Base-by-base conservation (phyloP, 2,113 vertebrate species). In the Brienomyrus brachyistius region DNA sequence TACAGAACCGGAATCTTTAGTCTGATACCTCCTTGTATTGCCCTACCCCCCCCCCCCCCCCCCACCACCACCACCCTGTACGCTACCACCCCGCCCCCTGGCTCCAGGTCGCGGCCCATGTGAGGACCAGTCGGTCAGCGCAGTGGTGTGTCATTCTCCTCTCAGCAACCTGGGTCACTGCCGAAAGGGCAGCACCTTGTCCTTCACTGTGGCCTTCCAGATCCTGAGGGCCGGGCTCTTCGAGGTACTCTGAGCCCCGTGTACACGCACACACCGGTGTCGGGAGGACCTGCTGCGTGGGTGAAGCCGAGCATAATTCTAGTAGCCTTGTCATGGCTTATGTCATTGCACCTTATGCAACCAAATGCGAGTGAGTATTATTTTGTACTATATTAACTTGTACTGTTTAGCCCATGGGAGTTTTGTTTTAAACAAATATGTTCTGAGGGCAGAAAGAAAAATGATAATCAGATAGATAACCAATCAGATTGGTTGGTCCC, bases 151-250 rank as follows among this genome's bases (percentile, higher is more conserved):
- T 90, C 95, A 94, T 92, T 94, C 94, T 59, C 95, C 94, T 19
- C 94, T 94, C 91, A 94, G 95, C 91, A 96, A 97, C 93, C 95
- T 99, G 0, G 98, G 98, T 17, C 97, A 97, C 91, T 98, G 97
- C 50, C 95, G 96, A 9, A 97, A 96, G 92, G 98, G 97, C 93
- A 98, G 97, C 27, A 97, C 97, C 0, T 94, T 97, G 50, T 97
- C 97, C 4, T 97, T 98, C 95, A 97, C 96, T 0, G 97, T 98
- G 89, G 96, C 96, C n/a, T 99, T 99, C 93, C 97, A 98, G 95
- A 97, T 97, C 40, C 95, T 98, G 89, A 94, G 94, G 52, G 94
- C 97, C 0, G 98, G 98, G 5, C 96, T 98, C 4, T 98, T 98
- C 1, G 98, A 99, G 98, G 98, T 98, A 90, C 66, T 6, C n/a